Base-by-base conservation (phyloP, 1,140 invertebrate species). In the Apolygus lucorum region DNA sequence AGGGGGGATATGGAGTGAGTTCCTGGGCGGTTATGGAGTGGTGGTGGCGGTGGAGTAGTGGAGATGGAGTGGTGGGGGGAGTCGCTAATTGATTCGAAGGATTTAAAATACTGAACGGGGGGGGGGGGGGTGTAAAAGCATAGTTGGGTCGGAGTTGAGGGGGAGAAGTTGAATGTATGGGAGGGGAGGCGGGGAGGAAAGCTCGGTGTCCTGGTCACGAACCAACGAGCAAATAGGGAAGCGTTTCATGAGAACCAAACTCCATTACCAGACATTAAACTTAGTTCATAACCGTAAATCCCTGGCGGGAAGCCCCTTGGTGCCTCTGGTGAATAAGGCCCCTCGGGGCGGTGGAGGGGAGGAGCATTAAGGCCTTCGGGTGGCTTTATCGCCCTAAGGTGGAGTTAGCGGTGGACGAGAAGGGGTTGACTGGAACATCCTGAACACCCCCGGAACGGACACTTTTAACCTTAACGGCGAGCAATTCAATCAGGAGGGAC, bases 181-280 rank as follows among this genome's bases (percentile, higher is more conserved):
- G 34, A 49, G 34, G 17, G 34, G 34, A 49, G 34, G 34, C n/a
- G n/a, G n/a, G n/a, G n/a, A n/a, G n/a, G n/a, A n/a, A n/a, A n/a
- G n/a, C 34, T 49, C 34, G 8, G 17, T 49, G 34, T 49, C 34
- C 34, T 49, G 34, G 34, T 49, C 34, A 49, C 34, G 34, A 49
- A 49, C 34, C 34, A 49, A 8, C 34, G 34, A 49, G 34, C 34
- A 49, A 49, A 49, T 49, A 49, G 34, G 34, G 34, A 49, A 49
- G 34, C 34, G 34, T 49, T 49, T 49, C 34, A 49, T 17, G 34
- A 49, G 34, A 49, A 49, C 34, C 34, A 17, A 49, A 49, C 34
- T 49, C 34, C 34, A 49, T 49, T 49, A 49, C 34, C 34, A 49
- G 34, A 49, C 34, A 49, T 49, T 49, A 49, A 49, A 49, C 34